Conservation (phyloP, 2,797 vertebrate genomes). For the Clarias laeviceps region DNA sequence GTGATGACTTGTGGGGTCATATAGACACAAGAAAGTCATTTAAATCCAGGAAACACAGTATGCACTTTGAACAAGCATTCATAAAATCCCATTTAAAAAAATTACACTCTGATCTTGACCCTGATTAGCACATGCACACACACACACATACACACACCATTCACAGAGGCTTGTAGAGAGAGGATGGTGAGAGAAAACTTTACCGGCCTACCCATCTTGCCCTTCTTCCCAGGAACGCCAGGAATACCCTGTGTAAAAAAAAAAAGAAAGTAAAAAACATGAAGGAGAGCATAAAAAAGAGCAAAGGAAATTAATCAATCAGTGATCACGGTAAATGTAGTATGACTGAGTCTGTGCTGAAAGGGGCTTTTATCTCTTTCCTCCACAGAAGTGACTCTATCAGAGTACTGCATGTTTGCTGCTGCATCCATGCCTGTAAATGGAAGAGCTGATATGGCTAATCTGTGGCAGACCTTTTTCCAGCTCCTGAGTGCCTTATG, state of each 20-base stretch:
- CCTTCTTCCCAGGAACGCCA: conserved; percentile 98
- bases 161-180: conserved; percentile 74
- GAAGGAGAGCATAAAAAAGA: conserved; percentile 47
- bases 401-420: conserved; percentile 17
- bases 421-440: conserved; percentile 34
- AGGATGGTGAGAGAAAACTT: conserved; percentile 98
- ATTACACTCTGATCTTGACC: conserved; percentile 9
- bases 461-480: conserved; percentile 52
- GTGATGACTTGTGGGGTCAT: not conserved
- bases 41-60: not conserved
- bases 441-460: conserved; percentile 53
- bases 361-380: conserved; percentile 19
- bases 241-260: conserved; percentile 82
- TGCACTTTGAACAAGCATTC: conserved; percentile 4
- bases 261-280: conserved; percentile 43
- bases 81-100: conserved; percentile 18
- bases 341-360: conserved; percentile 25
- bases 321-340: conserved; percentile 21
- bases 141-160: conserved; percentile 47
- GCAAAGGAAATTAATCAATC: conserved; percentile 47
- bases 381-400: conserved; percentile 41
- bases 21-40: conserved; percentile 20
- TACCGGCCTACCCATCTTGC: conserved; percentile 99
- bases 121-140: not conserved
- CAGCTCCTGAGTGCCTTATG: conserved; percentile 42